Evolutionary conservation across 2,888 invertebrate species (phyloP), one percentile per base, ranked within the genome.

Genomic region (Mesorhabditis sp.): DNA sequence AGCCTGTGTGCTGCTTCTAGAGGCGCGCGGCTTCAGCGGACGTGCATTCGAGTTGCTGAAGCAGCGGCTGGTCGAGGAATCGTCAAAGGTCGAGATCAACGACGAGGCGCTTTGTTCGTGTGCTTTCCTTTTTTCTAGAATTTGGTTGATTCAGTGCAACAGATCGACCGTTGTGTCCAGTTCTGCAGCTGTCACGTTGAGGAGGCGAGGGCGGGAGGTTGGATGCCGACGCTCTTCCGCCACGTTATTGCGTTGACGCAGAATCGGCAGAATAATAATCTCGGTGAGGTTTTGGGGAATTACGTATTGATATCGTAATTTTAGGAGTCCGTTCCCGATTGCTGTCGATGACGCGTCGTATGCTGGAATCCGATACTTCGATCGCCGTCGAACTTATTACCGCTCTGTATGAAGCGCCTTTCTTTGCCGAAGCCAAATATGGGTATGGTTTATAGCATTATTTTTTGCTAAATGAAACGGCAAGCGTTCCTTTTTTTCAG

Each of bases 21-120:
- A 79, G 69, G 77, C 78, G 2, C 75, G 83, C 4, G 68, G 72
- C 6, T 75, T 77, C 42, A 50, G 73, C 15, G 70, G 74, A 42
- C 69, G 78, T 64, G 82, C 82, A 3, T 83, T 83, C 65, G 72
- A 83, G 42, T 15, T 74, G n/a, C 67, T 83, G 10, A 79, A 72
- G 45, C 75, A 79, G 28, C 66, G 72, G 15, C 45, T 80, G 45
- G 70, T 69, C n/a, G 66, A 64, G 50, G 43, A 64, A 7, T 28
- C 45, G 58, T 43, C 43, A 10, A 68, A 67, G 10, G 61, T 28
- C 4, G 44, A 41, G 43, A 44, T 65, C n/a, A 15, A 66, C 1
- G 63, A 58, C 10, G 67, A n/a, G 65, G 6, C 13, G 7, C n/a
- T 66, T 44, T 43, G 69, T 67, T 42, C 45, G 71, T 45, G 41